Conservation (phyloP, 2,113 vertebrate genomes). For the Seriola quinqueradiata region DNA sequence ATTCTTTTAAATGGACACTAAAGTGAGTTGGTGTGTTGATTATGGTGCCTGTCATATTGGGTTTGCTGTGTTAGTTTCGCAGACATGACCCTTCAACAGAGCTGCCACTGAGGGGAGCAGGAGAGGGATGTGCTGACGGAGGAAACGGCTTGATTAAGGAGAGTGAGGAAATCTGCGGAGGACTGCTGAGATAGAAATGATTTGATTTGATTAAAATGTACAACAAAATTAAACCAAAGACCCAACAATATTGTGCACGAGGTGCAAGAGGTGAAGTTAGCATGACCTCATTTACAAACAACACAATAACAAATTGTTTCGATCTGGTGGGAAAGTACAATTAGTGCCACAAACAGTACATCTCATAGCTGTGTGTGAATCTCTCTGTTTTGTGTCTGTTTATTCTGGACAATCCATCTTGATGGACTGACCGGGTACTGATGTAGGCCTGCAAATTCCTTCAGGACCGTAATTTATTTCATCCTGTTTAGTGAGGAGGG, state of each 20-base stretch:
- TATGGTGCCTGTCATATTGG: conserved; percentile 62
- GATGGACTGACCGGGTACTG: conserved; percentile 37
- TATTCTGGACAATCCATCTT: conserved; percentile 26
- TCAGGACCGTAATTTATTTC: conserved; percentile 67
- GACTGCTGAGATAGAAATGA: conserved; percentile 51
- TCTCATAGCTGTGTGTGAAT: conserved; percentile 13
- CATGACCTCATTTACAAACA: conserved; percentile 21
- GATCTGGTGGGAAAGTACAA: conserved; percentile 1
- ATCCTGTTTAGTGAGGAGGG: conserved; percentile 60
- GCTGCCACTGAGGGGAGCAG: conserved; percentile 50
- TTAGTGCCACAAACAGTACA: background rate
- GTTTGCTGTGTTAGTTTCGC: conserved; percentile 56
- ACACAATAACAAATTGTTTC: conserved; percentile 18
- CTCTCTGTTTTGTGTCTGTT: conserved; percentile 41
- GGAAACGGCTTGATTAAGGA: conserved; percentile 53
- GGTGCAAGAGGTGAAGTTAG: conserved; percentile 2
- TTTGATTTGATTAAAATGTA: conserved; percentile 62
- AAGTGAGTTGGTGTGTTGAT: conserved; percentile 64
- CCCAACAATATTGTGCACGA: background rate
- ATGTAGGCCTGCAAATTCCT: conserved; percentile 21
- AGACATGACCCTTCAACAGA: conserved; percentile 57
- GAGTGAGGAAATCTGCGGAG: conserved; percentile 53
- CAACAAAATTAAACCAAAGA: conserved; percentile 58
- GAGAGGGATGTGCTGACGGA: conserved; percentile 60
- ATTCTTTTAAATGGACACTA: conserved; percentile 39